These are phyloP conservation scores for Characodon lateralis DNA, from an alignment of 2,797 vertebrate genomes.

Conservation along the genomic window DNA sequence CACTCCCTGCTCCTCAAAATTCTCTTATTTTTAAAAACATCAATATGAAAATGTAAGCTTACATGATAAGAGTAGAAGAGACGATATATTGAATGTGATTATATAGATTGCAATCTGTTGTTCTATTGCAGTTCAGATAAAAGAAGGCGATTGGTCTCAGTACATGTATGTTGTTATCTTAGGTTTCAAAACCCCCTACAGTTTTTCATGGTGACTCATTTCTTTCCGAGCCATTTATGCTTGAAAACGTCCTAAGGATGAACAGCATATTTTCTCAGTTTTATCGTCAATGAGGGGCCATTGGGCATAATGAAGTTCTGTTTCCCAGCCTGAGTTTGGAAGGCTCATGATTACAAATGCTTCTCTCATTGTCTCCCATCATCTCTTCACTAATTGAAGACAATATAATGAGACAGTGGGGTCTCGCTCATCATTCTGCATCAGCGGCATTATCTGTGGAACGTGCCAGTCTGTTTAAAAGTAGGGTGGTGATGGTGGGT, in stretches of 20 bases:
- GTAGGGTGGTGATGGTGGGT: slow-evolving; percentile 27
- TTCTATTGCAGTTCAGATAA: slow-evolving; percentile 31
- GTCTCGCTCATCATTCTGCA: slow-evolving; percentile 73
- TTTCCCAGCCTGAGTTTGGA: slow-evolving; percentile 74
- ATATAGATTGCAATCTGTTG: slow-evolving; percentile 41
- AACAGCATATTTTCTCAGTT: slow-evolving; percentile 62
- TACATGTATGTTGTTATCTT: slow-evolving; percentile 52
- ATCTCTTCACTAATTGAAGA: slow-evolving; percentile 79
- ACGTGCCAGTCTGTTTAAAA: slow-evolving; percentile 71
- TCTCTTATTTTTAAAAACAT: slow-evolving; percentile 27
- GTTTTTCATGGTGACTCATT: slow-evolving; percentile 64
- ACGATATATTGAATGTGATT: slow-evolving; percentile 12
- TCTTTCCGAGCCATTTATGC: slow-evolving; percentile 66
- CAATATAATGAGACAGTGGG: slow-evolving; percentile 76
- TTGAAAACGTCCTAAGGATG: slow-evolving; percentile 63
- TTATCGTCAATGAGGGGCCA: slow-evolving; percentile 74
- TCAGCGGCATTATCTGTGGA: slow-evolving; percentile 67
- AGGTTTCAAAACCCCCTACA: slow-evolving; percentile 55
- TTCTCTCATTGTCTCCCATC: slow-evolving; percentile 76
- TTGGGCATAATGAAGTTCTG: slow-evolving; percentile 80
- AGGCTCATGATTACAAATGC: slow-evolving; percentile 79
- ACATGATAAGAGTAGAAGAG: slow-evolving; percentile 51
- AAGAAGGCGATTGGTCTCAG: slow-evolving; percentile 33
- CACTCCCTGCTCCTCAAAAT: slow-evolving; percentile 11
- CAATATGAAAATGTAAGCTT: slow-evolving; percentile 22